Conservation (phyloP, 2,797 vertebrate genomes). For the Phalanger gymnotis region DNA sequence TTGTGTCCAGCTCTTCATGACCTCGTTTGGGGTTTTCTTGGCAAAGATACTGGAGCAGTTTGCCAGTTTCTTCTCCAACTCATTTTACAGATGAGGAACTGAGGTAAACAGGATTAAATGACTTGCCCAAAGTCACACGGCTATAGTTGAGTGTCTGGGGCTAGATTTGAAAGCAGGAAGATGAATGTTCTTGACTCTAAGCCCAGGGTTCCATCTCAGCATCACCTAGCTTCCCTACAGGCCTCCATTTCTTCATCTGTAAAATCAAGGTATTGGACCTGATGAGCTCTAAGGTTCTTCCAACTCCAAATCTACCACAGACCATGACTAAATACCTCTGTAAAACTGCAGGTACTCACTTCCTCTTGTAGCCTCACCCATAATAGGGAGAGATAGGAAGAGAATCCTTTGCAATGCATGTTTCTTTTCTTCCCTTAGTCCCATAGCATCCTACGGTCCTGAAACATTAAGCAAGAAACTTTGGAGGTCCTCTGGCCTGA, state of each 20-base stretch:
- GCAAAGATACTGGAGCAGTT: background rate
- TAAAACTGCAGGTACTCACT: background rate
- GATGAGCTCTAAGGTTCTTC: background rate
- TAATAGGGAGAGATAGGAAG: background rate
- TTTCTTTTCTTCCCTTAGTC: background rate
- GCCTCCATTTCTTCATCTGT: no score
- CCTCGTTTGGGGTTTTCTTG: background rate
- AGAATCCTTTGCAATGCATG: background rate
- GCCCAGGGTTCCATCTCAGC: no score
- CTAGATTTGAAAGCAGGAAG: no score
- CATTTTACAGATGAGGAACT: background rate
- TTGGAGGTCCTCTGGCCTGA: background rate
- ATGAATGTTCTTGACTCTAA: no score
- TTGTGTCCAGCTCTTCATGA: background rate
- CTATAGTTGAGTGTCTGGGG: no score
- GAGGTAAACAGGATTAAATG: background rate
- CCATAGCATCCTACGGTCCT: background rate
- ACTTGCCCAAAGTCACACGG: no score
- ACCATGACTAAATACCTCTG: background rate
- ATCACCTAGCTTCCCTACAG: no score
- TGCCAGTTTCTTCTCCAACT: background rate
- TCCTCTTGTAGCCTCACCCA: background rate
- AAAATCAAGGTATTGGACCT: background rate
- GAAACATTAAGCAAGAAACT: background rate
- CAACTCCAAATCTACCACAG: background rate